These are phyloP conservation scores for Drosophila cardini DNA, from an alignment of 1,140 invertebrate genomes.

Conservation along the genomic window DNA sequence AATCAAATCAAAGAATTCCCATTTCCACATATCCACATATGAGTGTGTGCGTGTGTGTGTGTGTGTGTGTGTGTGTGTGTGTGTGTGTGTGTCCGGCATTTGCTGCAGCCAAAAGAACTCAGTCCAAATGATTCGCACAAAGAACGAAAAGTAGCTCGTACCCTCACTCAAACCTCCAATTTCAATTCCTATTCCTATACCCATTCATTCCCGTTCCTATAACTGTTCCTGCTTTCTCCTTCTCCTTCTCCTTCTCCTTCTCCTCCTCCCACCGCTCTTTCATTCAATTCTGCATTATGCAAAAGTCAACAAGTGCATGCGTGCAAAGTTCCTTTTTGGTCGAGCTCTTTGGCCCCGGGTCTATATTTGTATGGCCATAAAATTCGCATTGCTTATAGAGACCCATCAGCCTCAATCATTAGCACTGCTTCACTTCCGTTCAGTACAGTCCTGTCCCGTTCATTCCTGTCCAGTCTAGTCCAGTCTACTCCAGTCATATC, in stretches of 20 bases:
- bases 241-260: not conserved
- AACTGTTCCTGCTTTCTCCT: too few relatives aligned
- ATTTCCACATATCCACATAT: conserved; percentile 55
- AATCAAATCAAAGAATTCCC: conserved; percentile 82
- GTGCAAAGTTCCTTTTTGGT: conserved; percentile 71
- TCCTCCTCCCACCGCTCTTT: conserved; percentile 39
- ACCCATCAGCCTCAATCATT: conserved; percentile 62
- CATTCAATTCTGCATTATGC: conserved; percentile 69
- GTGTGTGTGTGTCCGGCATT: conserved; percentile 4
- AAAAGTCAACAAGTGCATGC: conserved; percentile 71
- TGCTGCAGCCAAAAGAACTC: conserved; percentile 18
- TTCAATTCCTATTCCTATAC: not conserved
- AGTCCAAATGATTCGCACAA: conserved; percentile 44
- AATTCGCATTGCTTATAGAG: conserved; percentile 60
- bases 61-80: conserved; percentile 37
- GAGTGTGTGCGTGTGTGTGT: too few relatives aligned
- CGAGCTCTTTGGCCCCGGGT: conserved; percentile 56
- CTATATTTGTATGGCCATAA: conserved; percentile 48
- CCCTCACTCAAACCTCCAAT: not conserved
- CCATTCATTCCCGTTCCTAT: too few relatives aligned
- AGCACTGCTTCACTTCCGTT: conserved; percentile 19
- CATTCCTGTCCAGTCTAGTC: not conserved
- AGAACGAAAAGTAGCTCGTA: conserved; percentile 65
- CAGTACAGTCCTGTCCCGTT: not conserved
- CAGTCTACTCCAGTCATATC: not conserved